Base-by-base conservation (phyloP, 2,888 invertebrate species). In the Xanthorhoe designata region DNA sequence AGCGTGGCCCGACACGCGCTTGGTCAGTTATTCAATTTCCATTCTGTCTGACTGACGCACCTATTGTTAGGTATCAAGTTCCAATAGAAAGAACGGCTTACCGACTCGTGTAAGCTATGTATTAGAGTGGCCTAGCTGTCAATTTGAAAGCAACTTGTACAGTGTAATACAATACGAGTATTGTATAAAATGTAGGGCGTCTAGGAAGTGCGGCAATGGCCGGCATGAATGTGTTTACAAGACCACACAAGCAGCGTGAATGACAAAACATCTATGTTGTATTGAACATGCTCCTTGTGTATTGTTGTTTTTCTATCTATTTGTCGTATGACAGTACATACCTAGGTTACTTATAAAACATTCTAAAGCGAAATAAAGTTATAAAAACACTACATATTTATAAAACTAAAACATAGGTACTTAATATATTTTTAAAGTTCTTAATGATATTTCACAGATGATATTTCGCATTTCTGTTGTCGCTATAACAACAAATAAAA, bases 181-280 rank as follows among this genome's bases (percentile, higher is more conserved):
- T 68, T 72, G 68, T 70, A 61, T 66, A 66, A 60, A 68, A 70
- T 72, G 57, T 66, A 72, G 69, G 66, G 54, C 64, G 49, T 49
- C 53, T 61, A 68, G 55, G 58, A 71, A 59, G 53, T 60, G 56
- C 50, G 38, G 38, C 38, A 42, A 42, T 64, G 9, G 35, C 53
- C 53, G 10, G 32, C 59, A 58, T 42, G 56, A 55, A 53, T 45
- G 45, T 66, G 60, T 50, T 57, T 61, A 49, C 55, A 64, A 49
- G 63, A 65, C 63, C 62, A 54, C 59, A 59, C 62, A 67, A 17
- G 19, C n/a, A 10, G 55, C 51, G 18, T 49, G 53, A 61, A 45
- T 54, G 24, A 55, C 49, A 38, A 55, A 38, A 13, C 2, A 60
- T 42, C 38, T 42, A 13, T 15, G 51, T 24, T n/a, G 1, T 17